Base-by-base conservation (phyloP, 23 tunicate species). In the Botrylloides violaceus region DNA sequence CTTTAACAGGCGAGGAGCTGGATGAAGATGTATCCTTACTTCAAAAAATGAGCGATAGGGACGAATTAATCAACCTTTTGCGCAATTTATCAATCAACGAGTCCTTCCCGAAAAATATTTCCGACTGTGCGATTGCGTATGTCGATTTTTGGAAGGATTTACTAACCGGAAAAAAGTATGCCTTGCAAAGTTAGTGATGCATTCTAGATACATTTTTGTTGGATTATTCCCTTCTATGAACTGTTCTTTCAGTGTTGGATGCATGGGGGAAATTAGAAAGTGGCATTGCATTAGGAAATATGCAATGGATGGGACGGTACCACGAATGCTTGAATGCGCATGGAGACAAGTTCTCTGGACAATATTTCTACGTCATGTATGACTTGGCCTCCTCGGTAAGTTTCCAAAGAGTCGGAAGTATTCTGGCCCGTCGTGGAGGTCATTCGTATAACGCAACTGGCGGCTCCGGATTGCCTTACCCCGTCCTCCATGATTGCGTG, bases 231-330 rank as follows among this genome's bases (percentile, higher is more conserved):
- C n/a, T n/a, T n/a, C 15, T 7, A 43, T 43, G 15, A 7, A 43
- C 9, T 43, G 9, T 15, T 43, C 9, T 43, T 15, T 7, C 53
- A 43, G 53, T 43, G 53, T 9, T 43, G 53, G 53, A 43, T 43
- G 9, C 53, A 15, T 43, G 53, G 53, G 53, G 53, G 53, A 43
- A 43, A 68, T 43, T 20, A 2, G 60, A 43, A 19, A 56, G 9
- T 19, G 74, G 74, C 0, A 12, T 68, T 6, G 1, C 29, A n/a
- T 19, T 68, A 36, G 74, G 58, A 31, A 37, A 68, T 22, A 19
- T 23, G 0, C 26, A 31, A 36, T 68, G 74, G 74, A 43, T 36
- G 47, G 74, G 74, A 37, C 25, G 49, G 21, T 68, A 68, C 28
- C 37, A 23, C 60, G 74, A 68, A 43, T 68, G 74, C 37, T 23